These are phyloP conservation scores for Cheilosia vulpina DNA, from an alignment of 2,888 invertebrate genomes.

Conservation along the genomic window DNA sequence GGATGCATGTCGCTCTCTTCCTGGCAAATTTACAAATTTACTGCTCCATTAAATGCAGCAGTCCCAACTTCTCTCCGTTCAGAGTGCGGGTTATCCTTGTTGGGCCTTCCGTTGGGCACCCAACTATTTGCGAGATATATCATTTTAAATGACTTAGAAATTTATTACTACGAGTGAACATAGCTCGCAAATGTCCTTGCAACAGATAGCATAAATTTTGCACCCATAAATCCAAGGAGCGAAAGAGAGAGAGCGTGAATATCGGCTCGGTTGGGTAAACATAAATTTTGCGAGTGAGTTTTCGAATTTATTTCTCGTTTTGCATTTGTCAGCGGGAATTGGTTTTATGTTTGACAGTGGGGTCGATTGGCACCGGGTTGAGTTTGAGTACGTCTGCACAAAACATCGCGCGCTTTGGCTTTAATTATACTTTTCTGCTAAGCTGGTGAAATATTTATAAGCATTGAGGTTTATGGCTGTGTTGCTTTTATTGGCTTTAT, in stretches of 20 bases:
- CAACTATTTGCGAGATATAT: slow-evolving; percentile 59
- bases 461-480: slow-evolving; percentile 13
- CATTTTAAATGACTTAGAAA: slow-evolving; percentile 72
- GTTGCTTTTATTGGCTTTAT: slow-evolving; percentile 21
- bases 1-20: slow-evolving; percentile 37
- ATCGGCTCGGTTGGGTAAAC: neutral
- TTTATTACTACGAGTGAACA: slow-evolving; percentile 65
- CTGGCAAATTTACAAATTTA: slow-evolving; percentile 57
- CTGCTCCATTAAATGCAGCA: slow-evolving; percentile 59
- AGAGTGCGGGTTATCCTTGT: neutral
- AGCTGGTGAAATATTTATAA: slow-evolving; percentile 19
- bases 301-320: slow-evolving; percentile 47
- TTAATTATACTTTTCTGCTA: slow-evolving; percentile 2
- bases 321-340: slow-evolving; percentile 58
- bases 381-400: neutral
- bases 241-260: neutral
- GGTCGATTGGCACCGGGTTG: no score
- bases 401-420: neutral
- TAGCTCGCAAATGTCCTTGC: slow-evolving; percentile 65
- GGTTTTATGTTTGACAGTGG: slow-evolving; percentile 9
- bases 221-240: slow-evolving; percentile 37
- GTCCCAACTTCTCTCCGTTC: neutral
- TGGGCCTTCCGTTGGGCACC: slow-evolving; percentile 45
- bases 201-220: slow-evolving; percentile 65
- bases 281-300: slow-evolving; percentile 16